These are phyloP conservation scores for Conchocele bisecta DNA, from an alignment of 2,888 invertebrate genomes.

Conservation along the genomic window DNA sequence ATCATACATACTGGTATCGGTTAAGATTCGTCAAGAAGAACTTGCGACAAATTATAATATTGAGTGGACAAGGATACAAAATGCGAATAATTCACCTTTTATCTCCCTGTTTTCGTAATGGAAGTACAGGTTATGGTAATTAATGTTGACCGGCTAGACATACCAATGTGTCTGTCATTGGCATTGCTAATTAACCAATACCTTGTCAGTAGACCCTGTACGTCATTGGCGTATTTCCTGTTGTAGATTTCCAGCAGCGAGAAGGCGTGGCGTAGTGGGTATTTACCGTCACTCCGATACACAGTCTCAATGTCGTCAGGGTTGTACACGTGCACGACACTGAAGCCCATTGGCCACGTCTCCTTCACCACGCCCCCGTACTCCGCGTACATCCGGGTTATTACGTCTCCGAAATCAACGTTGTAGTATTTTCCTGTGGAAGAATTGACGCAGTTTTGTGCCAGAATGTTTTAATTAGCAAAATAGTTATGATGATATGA, in stretches of 20 bases:
- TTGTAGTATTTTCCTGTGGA: not conserved
- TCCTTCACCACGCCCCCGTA: constrained; percentile 70
- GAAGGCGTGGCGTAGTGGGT: constrained; percentile 61
- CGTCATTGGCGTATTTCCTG: constrained; percentile 35
- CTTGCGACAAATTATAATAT: too few relatives aligned
- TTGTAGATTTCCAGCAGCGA: constrained; percentile 55
- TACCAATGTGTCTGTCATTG: not conserved
- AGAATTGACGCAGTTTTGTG: not conserved
- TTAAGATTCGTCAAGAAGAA: too few relatives aligned
- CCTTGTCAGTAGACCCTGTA: constrained; percentile 61
- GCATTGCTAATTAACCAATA: too few relatives aligned
- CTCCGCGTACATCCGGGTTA: constrained; percentile 15
- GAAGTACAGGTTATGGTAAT: too few relatives aligned
- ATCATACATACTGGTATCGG: too few relatives aligned
- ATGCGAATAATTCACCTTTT: too few relatives aligned
- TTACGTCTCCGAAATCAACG: not conserved
- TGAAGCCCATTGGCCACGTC: constrained; percentile 77
- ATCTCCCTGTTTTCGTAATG: too few relatives aligned
- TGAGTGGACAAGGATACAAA: too few relatives aligned
- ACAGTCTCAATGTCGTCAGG: constrained; percentile 65
- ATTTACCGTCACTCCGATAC: constrained; percentile 64
- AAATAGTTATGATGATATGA: too few relatives aligned
- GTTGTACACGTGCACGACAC: constrained; percentile 79
- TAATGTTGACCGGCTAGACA: too few relatives aligned
- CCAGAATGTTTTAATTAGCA: too few relatives aligned